Evolutionary conservation across 2,888 invertebrate genomes (phyloP), one percentile per base, ranked within the genome.

Genomic region (Cheilosia pagana): DNA sequence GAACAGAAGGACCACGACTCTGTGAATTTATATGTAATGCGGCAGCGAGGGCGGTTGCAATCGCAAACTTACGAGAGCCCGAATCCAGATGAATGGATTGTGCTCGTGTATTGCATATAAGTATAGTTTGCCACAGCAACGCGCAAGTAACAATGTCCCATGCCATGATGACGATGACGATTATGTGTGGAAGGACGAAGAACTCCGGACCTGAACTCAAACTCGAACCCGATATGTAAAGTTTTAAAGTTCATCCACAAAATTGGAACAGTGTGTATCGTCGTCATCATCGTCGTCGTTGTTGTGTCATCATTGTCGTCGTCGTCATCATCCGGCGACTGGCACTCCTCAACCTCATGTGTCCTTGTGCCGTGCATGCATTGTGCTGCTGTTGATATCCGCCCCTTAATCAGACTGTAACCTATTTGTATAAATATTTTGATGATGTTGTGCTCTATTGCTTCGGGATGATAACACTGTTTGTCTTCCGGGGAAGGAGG

Each of bases 391-490:
- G 85, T 65, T 76, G 81, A 81, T 85, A 85, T 81, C 85, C 85
- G 85, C 85, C 85, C 85, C 85, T 81, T 81, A 85, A 85, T 85
- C 85, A 85, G 85, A 63, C 85, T 75, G 81, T 85, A 85, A 85
- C 81, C 85, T 85, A 85, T 85, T 81, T 85, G 81, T 85, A 85
- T 85, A 85, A 85, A 85, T 85, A 85, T 85, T 85, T 81, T 86
- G 86, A 86, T 86, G 86, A 86, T 86, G 81, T 86, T 81, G 86
- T 86, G 86, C 81, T 86, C 81, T 86, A 86, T 86, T 86, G 86
- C 86, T 86, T 77, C 86, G 81, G 77, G 81, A 57, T 81, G 86
- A 86, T 86, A 86, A 86, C 76, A 81, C 76, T 86, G 86, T 86
- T 86, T 86, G 81, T 72, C 86, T 86, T 86, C 68, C 71, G n/a